phyloP scores from a whole-genome alignment of 2,888 invertebrate species.

The Bimastos eiseni region DNA sequence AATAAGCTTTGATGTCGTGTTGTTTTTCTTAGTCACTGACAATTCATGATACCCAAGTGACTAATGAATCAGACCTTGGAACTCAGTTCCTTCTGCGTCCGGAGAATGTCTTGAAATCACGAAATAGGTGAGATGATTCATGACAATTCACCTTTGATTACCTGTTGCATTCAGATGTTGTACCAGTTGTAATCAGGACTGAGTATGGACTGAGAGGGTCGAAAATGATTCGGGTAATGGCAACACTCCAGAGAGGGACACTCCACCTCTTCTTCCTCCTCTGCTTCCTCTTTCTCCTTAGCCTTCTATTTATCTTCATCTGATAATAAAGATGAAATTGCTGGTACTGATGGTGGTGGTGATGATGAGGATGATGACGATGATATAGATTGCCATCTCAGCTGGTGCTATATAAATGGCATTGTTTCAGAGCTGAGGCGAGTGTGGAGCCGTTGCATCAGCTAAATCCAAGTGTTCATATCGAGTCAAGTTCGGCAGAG shows the following conservation, averaged over 20 bases:
- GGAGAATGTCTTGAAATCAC: constrained; percentile 51
- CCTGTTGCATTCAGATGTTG: not conserved
- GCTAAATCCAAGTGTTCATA: constrained; percentile 60
- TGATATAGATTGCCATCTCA: not conserved
- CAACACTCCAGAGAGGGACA: too few species aligned
- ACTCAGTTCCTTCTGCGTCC: constrained; percentile 59
- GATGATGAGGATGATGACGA: not conserved
- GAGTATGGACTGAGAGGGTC: too few species aligned
- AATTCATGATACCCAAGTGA: constrained; percentile 52
- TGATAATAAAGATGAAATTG: too few species aligned
- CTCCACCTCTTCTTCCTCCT: too few species aligned
- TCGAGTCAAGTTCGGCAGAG: constrained; percentile 47
- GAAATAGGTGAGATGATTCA: constrained; percentile 50
- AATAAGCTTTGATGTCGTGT: not conserved
- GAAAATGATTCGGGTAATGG: too few species aligned
- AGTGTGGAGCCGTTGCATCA: constrained; percentile 53
- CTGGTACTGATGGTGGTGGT: not conserved
- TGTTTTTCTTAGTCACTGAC: constrained; percentile 53
- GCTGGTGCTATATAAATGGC: not conserved
- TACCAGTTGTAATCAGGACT: not conserved
- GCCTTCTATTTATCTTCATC: not conserved
- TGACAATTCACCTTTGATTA: not conserved
- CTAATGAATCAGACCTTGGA: constrained; percentile 52
- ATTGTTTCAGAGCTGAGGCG: constrained; percentile 56
- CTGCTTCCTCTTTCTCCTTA: too few species aligned